Evolutionary conservation across 2,797 vertebrate genomes (phyloP).

Genomic region (Cottoperca gobio): DNA sequence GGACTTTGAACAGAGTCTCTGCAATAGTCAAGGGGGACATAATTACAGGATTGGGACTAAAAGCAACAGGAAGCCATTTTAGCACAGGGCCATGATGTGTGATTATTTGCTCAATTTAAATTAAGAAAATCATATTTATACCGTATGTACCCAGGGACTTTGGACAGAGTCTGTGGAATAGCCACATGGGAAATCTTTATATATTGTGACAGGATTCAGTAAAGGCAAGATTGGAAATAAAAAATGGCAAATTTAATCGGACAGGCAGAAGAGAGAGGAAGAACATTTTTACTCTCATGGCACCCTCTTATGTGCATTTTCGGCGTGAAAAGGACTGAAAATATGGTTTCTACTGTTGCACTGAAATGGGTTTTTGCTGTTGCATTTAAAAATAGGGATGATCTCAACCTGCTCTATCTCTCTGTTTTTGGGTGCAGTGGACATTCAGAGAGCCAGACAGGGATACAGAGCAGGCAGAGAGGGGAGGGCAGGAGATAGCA

Average conservation of each 20-base stretch:
- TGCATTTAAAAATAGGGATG: constrained; percentile 18
- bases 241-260: background rate
- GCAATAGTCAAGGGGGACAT: background rate
- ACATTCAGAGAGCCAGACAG: constrained; percentile 12
- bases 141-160: background rate
- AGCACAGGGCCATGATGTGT: background rate
- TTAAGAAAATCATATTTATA: background rate
- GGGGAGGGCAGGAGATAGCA: constrained; percentile 14
- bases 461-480: constrained; percentile 5
- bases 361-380: constrained; percentile 39
- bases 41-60: background rate
- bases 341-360: constrained; percentile 1
- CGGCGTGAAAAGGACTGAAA: constrained; percentile 24
- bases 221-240: constrained; percentile 4
- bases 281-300: background rate
- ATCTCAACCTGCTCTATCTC: constrained; percentile 26
- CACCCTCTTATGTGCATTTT: background rate
- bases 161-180: background rate
- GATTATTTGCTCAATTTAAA: constrained; percentile 13
- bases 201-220: background rate
- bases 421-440: constrained; percentile 20
- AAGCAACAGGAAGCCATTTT: background rate
- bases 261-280: background rate
- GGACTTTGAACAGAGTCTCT: background rate
- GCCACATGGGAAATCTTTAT: constrained; percentile 2